Conservation (phyloP, 2,113 vertebrate species). For the Gadus chalcogrammus region DNA sequence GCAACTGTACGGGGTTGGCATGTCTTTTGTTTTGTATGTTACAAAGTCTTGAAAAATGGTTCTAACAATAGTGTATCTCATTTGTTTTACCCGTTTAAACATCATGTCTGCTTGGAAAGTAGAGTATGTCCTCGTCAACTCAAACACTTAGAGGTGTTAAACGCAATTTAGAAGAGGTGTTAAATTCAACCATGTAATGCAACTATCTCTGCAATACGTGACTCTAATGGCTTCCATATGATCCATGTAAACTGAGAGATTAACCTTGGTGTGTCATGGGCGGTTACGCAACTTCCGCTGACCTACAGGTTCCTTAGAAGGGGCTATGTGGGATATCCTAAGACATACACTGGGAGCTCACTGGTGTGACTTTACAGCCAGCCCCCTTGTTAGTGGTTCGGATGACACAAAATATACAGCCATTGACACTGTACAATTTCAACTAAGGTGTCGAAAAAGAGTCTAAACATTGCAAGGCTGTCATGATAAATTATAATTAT, state of each 20-base stretch:
- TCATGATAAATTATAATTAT: too few species aligned
- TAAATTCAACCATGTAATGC: too few species aligned
- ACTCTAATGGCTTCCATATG: slow-evolving; percentile 51
- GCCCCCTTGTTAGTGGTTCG: slow-evolving; percentile 35
- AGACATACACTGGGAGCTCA: slow-evolving; percentile 49
- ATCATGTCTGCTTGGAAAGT: too few species aligned
- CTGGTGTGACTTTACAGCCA: slow-evolving; percentile 47
- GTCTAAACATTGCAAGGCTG: too few species aligned
- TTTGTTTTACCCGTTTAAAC: too few species aligned
- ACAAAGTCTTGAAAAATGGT: background rate
- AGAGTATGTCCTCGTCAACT: too few species aligned
- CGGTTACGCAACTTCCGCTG: slow-evolving; percentile 49
- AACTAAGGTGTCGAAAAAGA: too few species aligned
- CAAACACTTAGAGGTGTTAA: too few species aligned
- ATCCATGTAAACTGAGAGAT: slow-evolving; percentile 50
- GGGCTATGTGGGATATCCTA: slow-evolving; percentile 55
- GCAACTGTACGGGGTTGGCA: slow-evolving; percentile 33
- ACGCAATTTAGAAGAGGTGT: too few species aligned
- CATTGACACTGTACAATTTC: too few species aligned
- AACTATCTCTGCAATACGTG: too few species aligned
- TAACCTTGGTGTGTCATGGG: slow-evolving; percentile 42
- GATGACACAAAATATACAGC: too few species aligned
- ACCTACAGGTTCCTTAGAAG: slow-evolving; percentile 52
- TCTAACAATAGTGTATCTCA: background rate
- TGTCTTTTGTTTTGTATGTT: background rate